Evolutionary conservation across 2,113 vertebrate species (phyloP), one percentile per base, ranked within the genome.

Genomic region (Numida meleagris): DNA sequence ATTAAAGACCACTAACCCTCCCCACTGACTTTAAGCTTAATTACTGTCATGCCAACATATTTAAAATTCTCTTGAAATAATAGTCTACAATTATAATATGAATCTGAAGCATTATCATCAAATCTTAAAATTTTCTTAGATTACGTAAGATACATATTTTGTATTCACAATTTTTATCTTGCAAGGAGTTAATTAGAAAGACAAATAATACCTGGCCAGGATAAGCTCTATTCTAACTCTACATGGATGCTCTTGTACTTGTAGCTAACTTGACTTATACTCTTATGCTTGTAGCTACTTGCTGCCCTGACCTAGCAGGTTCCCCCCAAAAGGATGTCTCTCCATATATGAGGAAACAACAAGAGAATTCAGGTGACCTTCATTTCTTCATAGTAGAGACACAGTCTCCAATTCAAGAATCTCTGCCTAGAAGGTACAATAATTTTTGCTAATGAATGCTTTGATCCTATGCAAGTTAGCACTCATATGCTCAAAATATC

Each of bases 211-310:
- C 86, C 15, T 11, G 38, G 57, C 20, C 50, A 66, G 38, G 7
- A 24, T 5, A 14, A 83, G 65, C 45, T 36, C 20, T 48, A 24
- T 31, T 61, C 66, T 55, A 40, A 29, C 9, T n/a, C 46, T 0
- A 0, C 25, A 9, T 0, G 0, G 20, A 23, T 62, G 14, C 40
- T 48, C 20, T 42, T 34, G 43, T 4, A 53, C 46, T 62, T 19
- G 24, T 23, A 24, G 18, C 27, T 72, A 72, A 53, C 51, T 31
- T 31, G 51, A 31, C 51, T 31, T 50, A n/a, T n/a, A n/a, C n/a
- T n/a, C n/a, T 17, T 27, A 51, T 3, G 34, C 46, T 63, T 15
- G 29, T 16, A n/a, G 14, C 34, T 77, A 67, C 53, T 11, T 82
- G 53, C 36, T 57, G 40, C 21, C n/a, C 65, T 50, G 40, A 61